Base-by-base conservation (phyloP, 2,797 vertebrate species). In the Hyperoplus immaculatus region DNA sequence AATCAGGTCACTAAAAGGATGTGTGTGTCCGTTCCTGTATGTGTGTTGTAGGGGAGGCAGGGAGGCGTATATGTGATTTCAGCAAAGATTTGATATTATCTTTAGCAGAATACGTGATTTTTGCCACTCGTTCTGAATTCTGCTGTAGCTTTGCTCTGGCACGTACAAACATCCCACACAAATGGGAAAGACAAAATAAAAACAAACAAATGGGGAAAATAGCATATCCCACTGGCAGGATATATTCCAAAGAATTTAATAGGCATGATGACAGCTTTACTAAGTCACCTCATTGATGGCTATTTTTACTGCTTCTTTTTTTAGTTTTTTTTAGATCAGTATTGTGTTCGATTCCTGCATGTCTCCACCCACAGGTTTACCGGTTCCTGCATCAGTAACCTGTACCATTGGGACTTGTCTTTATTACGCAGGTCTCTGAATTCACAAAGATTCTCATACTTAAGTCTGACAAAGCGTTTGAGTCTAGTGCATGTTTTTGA, bases 211-310 rank as follows among this genome's bases (percentile, higher is more conserved):
- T 75, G 60, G 70, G 29, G 72, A 80, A 77, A 80, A 71, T 5
- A 61, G 61, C 80, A 49, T 60, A 87, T 87, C 73, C 72, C 78
- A 74, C 72, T 56, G 61, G 61, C 80, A 80, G 89, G 92, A 94
- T 90, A 94, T 90, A 84, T 81, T 70, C 69, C 89, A 65, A 50
- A 56, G 75, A 47, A 21, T 91, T 93, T 92, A 90, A 92, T 87
- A 85, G 89, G 69, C 73, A n/a, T 77, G 93, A 93, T 94, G 93
- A 94, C 93, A 94, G 91, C 62, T 94, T 93, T 92, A 94, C 88
- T 60, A 61, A 92, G 89, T 87, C 89, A 29, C 73, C 82, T 88
- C 89, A 92, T 70, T 91, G 80, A 92, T 83, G 79, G 84, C 84
- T 95, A 94, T 95, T 94, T 94, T 93, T 93, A 91, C 72, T 78